phyloP scores from a whole-genome alignment of 2,888 invertebrate species.

The Macroteleia sp. region DNA sequence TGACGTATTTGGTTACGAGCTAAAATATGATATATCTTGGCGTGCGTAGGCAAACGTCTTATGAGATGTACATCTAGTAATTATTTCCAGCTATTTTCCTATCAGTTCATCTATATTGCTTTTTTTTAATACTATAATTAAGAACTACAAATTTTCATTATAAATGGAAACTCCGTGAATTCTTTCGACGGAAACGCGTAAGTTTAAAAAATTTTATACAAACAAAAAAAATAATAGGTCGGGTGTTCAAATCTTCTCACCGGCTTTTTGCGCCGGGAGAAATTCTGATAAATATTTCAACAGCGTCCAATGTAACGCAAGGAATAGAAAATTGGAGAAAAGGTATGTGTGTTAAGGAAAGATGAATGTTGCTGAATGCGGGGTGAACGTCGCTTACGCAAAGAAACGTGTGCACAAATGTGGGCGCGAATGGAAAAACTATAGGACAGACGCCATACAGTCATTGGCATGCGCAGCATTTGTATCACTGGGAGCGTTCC shows the following conservation, averaged over 20 bases:
- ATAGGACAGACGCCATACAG: conserved; percentile 49
- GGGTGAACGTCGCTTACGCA: conserved; percentile 62
- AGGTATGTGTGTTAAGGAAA: conserved; percentile 46
- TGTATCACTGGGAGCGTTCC: conserved; percentile 69
- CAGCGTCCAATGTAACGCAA: conserved; percentile 17
- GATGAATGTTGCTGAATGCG: conserved; percentile 52
- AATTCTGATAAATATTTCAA: conserved; percentile 44
- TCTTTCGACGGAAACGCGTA: no score
- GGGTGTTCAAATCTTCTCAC: conserved; percentile 10
- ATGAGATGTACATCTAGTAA: conserved; percentile 1
- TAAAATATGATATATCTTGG: conserved; percentile 69
- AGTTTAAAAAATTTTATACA: no score
- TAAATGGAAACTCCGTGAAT: no score
- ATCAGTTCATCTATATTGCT: no score
- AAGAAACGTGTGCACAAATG: conserved; percentile 49
- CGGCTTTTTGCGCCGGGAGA: conserved; percentile 1
- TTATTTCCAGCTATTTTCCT: no score
- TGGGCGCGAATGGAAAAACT: conserved; percentile 60
- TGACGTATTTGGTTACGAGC: no score
- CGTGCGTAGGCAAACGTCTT: conserved; percentile 62
- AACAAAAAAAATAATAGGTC: no score
- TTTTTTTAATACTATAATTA: no score
- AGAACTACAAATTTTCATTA: no score
- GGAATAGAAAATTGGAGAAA: conserved; percentile 54
- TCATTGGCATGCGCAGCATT: conserved; percentile 69